These are phyloP conservation scores for Diachasma alloeum DNA, from an alignment of 1,140 invertebrate genomes.

Conservation along the genomic window DNA sequence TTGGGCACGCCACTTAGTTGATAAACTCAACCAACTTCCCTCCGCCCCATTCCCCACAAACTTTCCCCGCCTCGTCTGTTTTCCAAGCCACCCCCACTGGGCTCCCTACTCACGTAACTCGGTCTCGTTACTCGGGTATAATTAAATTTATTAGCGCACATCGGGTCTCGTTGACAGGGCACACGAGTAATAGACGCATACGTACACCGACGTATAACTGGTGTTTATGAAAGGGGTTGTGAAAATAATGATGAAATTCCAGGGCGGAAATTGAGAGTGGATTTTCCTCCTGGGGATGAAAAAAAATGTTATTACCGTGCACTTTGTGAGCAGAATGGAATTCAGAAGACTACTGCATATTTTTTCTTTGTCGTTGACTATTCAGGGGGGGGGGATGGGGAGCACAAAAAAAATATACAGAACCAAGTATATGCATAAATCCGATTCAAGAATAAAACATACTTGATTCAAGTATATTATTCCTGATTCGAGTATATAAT, in stretches of 20 bases:
- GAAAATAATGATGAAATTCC: background rate
- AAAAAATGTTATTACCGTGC: background rate
- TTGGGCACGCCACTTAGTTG: background rate
- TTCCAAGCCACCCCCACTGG: background rate
- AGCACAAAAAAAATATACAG: too few species aligned
- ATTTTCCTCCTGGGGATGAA: background rate
- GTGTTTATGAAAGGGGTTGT: background rate
- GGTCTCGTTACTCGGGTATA: constrained; percentile 3
- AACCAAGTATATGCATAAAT: too few species aligned
- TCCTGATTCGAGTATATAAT: too few species aligned
- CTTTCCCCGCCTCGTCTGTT: background rate
- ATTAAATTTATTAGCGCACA: constrained; percentile 29
- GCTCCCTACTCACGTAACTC: constrained; percentile 9
- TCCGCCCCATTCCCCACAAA: background rate
- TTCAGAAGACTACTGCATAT: background rate
- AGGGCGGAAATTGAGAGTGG: constrained; percentile 9
- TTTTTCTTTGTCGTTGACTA: background rate
- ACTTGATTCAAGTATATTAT: too few species aligned
- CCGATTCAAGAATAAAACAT: too few species aligned
- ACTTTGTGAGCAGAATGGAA: background rate
- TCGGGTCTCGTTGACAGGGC: constrained; percentile 24
- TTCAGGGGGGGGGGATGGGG: background rate
- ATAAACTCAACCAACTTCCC: background rate
- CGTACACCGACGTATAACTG: background rate
- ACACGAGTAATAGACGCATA: constrained; percentile 1